Conservation (phyloP, 2,113 vertebrate species). For the Podarcis raffonei region DNA sequence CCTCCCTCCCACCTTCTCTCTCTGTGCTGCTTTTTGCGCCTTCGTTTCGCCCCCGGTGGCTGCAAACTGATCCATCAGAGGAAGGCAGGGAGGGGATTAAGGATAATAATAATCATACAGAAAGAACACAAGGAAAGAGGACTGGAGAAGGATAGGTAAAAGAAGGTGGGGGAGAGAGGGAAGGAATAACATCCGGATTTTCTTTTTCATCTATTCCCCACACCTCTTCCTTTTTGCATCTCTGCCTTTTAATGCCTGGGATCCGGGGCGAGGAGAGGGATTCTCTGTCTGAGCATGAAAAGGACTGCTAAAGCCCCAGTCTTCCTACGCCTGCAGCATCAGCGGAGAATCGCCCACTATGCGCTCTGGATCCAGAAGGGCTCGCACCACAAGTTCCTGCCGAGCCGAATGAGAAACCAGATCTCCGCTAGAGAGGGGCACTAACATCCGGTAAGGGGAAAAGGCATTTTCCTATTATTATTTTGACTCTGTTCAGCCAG, state of each 20-base stretch:
- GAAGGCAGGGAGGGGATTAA: conserved; percentile 32
- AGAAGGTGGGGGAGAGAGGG: not conserved
- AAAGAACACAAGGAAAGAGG: not conserved
- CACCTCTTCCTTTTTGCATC: not conserved
- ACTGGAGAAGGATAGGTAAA: not conserved
- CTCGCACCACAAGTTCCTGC: conserved; percentile 75
- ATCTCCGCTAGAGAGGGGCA: conserved; percentile 73
- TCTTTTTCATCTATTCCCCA: no score
- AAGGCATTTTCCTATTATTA: not conserved
- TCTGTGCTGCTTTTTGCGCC: conserved; percentile 51
- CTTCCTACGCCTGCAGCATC: conserved; percentile 74
- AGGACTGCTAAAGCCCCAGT: conserved; percentile 79
- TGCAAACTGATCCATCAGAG: conserved; percentile 68
- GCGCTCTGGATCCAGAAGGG: conserved; percentile 75
- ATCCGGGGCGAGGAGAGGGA: conserved; percentile 75
- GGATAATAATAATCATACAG: not conserved
- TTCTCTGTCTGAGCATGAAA: conserved; percentile 82
- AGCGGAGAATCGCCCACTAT: conserved; percentile 76
- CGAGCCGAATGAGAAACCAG: conserved; percentile 75
- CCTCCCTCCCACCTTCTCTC: conserved; percentile 48
- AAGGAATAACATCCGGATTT: not conserved
- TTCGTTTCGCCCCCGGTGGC: conserved; percentile 64
- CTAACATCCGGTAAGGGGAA: conserved; percentile 80
- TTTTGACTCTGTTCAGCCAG: not conserved
- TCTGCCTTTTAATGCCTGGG: conserved; percentile 74